Conservation (phyloP, 2,888 invertebrate species). For the Archips xylosteana region DNA sequence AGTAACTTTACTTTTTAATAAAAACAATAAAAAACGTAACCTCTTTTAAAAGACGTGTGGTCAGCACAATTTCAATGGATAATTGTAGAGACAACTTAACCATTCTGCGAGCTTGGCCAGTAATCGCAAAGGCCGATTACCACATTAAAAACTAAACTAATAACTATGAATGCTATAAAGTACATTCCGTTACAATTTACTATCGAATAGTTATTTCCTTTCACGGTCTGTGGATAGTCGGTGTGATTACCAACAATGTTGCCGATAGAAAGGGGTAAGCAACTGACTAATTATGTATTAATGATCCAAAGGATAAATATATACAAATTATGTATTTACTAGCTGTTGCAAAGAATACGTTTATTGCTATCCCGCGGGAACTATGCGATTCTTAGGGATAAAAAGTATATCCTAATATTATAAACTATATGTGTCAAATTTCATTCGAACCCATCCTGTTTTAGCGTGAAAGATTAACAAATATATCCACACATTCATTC, state of each 20-base stretch:
- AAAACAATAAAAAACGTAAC: background rate
- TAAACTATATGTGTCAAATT: too few species aligned
- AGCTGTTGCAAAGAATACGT: too few species aligned
- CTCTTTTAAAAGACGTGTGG: constrained; percentile 7
- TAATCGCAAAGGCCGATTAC: constrained; percentile 53
- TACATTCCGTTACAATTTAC: constrained; percentile 50
- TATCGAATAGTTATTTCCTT: constrained; percentile 57
- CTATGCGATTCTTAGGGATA: too few species aligned
- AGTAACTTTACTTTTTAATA: too few species aligned
- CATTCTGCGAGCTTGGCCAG: constrained; percentile 46
- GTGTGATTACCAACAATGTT: constrained; percentile 65
- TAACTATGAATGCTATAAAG: constrained; percentile 59
- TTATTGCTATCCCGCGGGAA: too few species aligned
- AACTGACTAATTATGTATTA: constrained; percentile 23
- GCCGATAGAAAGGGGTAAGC: constrained; percentile 46
- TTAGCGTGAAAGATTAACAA: too few species aligned
- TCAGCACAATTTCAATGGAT: constrained; percentile 1
- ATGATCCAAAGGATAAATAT: background rate
- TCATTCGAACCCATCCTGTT: too few species aligned
- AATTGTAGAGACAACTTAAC: background rate
- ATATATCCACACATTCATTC: too few species aligned
- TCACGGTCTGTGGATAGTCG: constrained; percentile 63
- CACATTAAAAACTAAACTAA: constrained; percentile 50
- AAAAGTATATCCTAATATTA: too few species aligned
- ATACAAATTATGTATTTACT: background rate